Base-by-base conservation (phyloP, 1,140 invertebrate species). In the Aphaenogaster floridana region DNA sequence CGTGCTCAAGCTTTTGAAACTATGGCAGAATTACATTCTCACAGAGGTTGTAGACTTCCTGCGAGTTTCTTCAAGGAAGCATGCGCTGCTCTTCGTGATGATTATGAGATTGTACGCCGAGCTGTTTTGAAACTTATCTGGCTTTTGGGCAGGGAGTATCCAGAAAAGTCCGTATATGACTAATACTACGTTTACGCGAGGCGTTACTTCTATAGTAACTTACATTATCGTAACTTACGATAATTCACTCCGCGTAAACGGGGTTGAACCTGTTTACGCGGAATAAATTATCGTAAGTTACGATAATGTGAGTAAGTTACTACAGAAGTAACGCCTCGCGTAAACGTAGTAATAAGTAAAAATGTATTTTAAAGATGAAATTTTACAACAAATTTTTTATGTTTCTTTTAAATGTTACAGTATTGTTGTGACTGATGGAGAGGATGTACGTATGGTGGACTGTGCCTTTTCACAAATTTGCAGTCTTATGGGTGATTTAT, bases 401-500 rank as follows among this genome's bases (percentile, higher is more conserved):
- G 86, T 48, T 45, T 86, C 6, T 69, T 69, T 45, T 69, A 69
- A 15, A 69, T 34, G 2, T 95, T 95, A 81, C 92, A 97, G 97
- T 90, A 96, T 97, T 77, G 96, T 98, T 77, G 96, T 96, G 42
- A 95, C 96, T 76, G 97, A 97, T 86, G 97, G 97, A 77, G 97
- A 97, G 87, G 97, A 98, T 57, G 97, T 98, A 78, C 96, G 99
- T 15, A 96, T 99, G 89, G 97, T 99, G 36, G 99, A 99, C 95
- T 99, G 99, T 95, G 99, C 99, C 0, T 99, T 99, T 96, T 98
- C 98, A 39, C 98, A 99, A 95, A 97, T 99, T 39, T 99, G 99
- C 94, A 97, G 98, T 90, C 97, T 98, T 11, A 97, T 99, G 61
- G 99, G 98, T 92, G 99, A 99, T 95, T 96, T 99, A n/a, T 98